Evolutionary conservation across 2,888 invertebrate genomes (phyloP), one percentile per base, ranked within the genome.

Genomic region (Galeruca laticollis): DNA sequence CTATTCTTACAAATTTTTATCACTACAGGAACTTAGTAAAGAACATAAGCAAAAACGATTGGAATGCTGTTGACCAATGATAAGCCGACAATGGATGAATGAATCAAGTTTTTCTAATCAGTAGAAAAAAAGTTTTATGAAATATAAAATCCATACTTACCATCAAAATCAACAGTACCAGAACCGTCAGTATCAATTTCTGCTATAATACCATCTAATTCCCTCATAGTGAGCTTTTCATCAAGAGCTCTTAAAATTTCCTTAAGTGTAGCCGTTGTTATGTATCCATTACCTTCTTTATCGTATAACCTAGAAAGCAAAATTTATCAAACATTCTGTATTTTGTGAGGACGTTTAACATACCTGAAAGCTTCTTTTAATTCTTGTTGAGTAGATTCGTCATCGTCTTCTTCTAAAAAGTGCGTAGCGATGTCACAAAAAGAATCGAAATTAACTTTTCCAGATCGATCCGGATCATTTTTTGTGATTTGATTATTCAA

Each of bases 131-230:
- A n/a, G n/a, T n/a, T n/a, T n/a, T n/a, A n/a, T n/a, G n/a, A n/a
- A n/a, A n/a, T n/a, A n/a, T n/a, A n/a, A n/a, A n/a, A n/a, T n/a
- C n/a, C n/a, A n/a, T n/a, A n/a, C n/a, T n/a, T n/a, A n/a, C n/a
- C n/a, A n/a, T n/a, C n/a, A n/a, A n/a, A n/a, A n/a, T n/a, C n/a
- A n/a, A n/a, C n/a, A n/a, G n/a, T n/a, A n/a, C n/a, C n/a, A n/a
- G 97, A 97, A 66, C 98, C 98, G 86, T 98, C 98, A 72, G 97
- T 97, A 87, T 98, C 98, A 81, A 98, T 98, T 88, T 98, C 98
- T 81, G 94, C 93, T 85, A 98, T 98, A 88, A 98, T 98, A 77
- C 97, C 97, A 84, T 98, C 98, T 77, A 98, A 90, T 84, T 98
- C 97, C 61, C 96, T 91, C 82, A 92, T 94, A 76, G 93, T 95